phyloP scores from a whole-genome alignment of 1,140 invertebrate species.

The Dendroctonus ponderosae region DNA sequence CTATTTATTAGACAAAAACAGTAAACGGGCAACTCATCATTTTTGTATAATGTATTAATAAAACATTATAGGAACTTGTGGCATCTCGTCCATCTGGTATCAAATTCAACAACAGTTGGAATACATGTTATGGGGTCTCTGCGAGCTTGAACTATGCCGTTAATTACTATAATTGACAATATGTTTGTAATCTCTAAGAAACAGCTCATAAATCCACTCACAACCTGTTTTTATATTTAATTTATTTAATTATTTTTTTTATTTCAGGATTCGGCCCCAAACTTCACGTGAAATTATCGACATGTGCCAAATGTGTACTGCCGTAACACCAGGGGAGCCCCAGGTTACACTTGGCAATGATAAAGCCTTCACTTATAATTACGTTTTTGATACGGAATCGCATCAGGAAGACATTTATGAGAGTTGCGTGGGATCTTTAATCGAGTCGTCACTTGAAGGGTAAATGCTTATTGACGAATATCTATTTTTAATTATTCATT shows the following conservation, averaged over 20 bases:
- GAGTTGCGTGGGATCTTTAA: conserved; percentile 79
- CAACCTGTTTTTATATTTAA: background rate
- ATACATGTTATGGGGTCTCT: too few relatives aligned
- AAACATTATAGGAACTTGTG: too few relatives aligned
- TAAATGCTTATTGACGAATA: conserved; percentile 22
- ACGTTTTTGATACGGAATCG: conserved; percentile 82
- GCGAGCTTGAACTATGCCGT: too few relatives aligned
- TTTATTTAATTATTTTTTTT: conserved; percentile 25
- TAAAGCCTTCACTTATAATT: conserved; percentile 96
- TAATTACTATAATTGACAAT: too few relatives aligned
- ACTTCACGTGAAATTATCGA: conserved; percentile 90
- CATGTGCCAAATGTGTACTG: conserved; percentile 90
- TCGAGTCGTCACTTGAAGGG: conserved; percentile 85
- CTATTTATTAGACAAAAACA: too few relatives aligned
- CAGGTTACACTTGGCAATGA: conserved; percentile 92
- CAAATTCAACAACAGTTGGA: too few relatives aligned
- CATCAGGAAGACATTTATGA: conserved; percentile 77
- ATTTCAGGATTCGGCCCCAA: conserved; percentile 88
- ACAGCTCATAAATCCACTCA: too few relatives aligned
- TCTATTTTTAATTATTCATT: too few relatives aligned
- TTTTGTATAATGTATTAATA: too few relatives aligned
- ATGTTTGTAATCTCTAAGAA: too few relatives aligned
- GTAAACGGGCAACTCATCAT: too few relatives aligned
- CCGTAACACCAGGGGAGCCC: conserved; percentile 81
- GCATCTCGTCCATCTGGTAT: too few relatives aligned